These are phyloP conservation scores for Salvator merianae DNA, from an alignment of 2,113 vertebrate species.

Conservation along the genomic window DNA sequence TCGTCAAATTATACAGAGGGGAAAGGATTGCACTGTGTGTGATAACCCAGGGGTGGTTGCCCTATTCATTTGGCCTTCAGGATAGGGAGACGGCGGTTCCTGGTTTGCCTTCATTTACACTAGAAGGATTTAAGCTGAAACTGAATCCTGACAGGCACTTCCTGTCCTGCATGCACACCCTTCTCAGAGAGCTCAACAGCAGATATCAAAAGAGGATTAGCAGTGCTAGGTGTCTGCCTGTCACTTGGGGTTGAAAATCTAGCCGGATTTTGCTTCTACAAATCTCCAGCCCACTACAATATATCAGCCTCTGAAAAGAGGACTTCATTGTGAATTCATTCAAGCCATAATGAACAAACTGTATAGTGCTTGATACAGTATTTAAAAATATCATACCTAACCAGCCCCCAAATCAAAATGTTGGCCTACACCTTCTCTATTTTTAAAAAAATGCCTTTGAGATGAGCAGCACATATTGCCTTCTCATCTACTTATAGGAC, in stretches of 20 bases:
- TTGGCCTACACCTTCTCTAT: background rate
- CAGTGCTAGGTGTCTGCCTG: conserved; percentile 64
- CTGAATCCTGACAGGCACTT: conserved; percentile 59
- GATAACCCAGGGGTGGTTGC: conserved; percentile 28
- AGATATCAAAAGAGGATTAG: conserved; percentile 68
- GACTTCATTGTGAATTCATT: conserved; percentile 5
- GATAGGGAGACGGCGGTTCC: conserved; percentile 39
- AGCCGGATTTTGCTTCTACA: conserved; percentile 52
- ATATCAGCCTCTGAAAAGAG: conserved; percentile 31
- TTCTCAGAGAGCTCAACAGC: conserved; percentile 62
- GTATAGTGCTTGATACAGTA: background rate
- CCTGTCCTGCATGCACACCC: conserved; percentile 64
- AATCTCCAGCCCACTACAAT: conserved; percentile 15
- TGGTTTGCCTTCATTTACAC: conserved; percentile 36
- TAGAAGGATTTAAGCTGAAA: conserved; percentile 51
- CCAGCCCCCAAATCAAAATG: too few species aligned
- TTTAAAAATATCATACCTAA: too few species aligned
- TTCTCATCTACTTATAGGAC: background rate
- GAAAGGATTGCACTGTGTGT: background rate
- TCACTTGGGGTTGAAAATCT: conserved; percentile 58
- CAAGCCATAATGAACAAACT: background rate
- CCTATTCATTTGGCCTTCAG: conserved; percentile 8
- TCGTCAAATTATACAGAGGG: background rate
- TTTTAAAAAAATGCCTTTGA: background rate
- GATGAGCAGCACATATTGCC: background rate